Conservation (phyloP, 2,797 vertebrate genomes). For the Fistularia tabacaria region DNA sequence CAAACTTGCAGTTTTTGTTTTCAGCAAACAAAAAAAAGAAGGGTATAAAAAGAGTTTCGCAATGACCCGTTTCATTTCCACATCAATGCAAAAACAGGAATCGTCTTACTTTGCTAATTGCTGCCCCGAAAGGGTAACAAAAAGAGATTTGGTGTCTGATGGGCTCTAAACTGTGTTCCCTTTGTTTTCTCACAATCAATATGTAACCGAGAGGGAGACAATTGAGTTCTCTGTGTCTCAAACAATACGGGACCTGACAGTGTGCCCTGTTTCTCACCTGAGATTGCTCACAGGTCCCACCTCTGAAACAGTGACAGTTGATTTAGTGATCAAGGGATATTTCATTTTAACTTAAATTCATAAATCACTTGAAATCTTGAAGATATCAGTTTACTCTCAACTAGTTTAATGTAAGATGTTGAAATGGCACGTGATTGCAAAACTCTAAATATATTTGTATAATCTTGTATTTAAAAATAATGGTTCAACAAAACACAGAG, state of each 20-base stretch:
- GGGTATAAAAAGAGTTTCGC: conserved; percentile 33
- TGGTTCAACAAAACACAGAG: too few relatives aligned
- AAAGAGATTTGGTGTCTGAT: conserved; percentile 52
- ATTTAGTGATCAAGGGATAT: not conserved
- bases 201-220: conserved; percentile 22
- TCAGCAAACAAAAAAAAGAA: conserved; percentile 23
- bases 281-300: conserved; percentile 8
- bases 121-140: conserved; percentile 23
- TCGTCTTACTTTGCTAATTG: conserved; percentile 37
- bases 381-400: too few relatives aligned
- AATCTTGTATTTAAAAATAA: too few relatives aligned
- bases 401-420: too few relatives aligned
- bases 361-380: too few relatives aligned
- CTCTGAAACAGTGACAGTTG: conserved; percentile 7
- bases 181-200: conserved; percentile 40
- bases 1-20: not conserved
- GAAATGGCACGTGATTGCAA: too few relatives aligned
- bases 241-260: conserved; percentile 21
- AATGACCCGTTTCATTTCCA: conserved; percentile 25
- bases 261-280: not conserved
- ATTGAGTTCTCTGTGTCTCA: conserved; percentile 17
- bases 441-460: too few relatives aligned
- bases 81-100: conserved; percentile 7
- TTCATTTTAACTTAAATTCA: not conserved
- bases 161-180: conserved; percentile 26